These are phyloP conservation scores for Osmerus eperlanus DNA, from an alignment of 2,113 vertebrate species.

Conservation along the genomic window DNA sequence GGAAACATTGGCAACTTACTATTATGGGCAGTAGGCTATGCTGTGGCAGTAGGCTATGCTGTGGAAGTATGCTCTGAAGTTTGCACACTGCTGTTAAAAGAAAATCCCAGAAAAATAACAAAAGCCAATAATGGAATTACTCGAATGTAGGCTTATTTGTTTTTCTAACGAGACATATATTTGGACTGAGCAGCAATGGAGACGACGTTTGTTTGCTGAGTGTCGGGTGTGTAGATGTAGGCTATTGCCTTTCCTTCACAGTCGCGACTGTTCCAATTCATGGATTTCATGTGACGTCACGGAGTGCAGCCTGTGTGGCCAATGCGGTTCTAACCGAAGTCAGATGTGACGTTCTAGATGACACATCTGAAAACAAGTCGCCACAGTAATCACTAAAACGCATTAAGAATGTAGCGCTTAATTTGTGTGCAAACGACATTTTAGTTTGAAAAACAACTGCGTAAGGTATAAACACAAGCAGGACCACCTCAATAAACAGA, in stretches of 20 bases:
- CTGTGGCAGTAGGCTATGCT: too few species aligned
- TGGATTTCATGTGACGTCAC: background rate
- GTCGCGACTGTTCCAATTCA: background rate
- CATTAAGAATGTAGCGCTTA: background rate
- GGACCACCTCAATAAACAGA: background rate
- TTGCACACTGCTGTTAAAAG: background rate
- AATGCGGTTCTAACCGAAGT: background rate
- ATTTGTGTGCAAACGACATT: background rate
- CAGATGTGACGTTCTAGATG: background rate
- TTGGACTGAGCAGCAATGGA: slow-evolving; percentile 5
- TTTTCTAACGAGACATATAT: slow-evolving; percentile 15
- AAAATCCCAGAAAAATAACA: background rate
- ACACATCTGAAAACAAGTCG: background rate
- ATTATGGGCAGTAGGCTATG: too few species aligned
- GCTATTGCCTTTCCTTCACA: background rate
- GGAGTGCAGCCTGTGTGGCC: background rate
- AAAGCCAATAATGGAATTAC: slow-evolving; percentile 1
- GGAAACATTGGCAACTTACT: too few species aligned
- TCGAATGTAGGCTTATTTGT: background rate
- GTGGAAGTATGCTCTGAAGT: background rate
- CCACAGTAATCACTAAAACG: background rate
- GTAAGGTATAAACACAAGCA: background rate
- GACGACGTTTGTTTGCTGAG: slow-evolving; percentile 14
- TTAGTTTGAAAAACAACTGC: background rate
- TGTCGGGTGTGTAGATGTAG: background rate